Evolutionary conservation across 2,113 vertebrate species (phyloP), one percentile per base, ranked within the genome.

Genomic region (Ivindomyrus marchei): DNA sequence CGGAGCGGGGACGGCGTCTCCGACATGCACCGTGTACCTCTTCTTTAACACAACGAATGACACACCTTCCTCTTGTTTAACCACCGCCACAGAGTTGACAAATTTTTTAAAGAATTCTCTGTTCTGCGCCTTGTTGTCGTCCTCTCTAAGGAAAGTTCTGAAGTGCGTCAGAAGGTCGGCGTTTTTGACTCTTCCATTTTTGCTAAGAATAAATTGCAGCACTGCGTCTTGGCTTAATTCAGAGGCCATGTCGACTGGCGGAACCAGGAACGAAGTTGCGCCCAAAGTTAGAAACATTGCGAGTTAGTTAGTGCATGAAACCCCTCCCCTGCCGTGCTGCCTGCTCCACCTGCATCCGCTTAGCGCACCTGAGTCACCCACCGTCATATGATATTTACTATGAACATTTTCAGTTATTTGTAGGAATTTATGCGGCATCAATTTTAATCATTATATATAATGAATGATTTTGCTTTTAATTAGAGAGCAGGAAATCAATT

Each of bases 41-140:
- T 92, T 97, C 92, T 94, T 95, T 50, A 99, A 96, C 27, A 97
- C 93, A 62, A 99, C 97, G 84, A 93, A 94, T 88, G 96, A 94
- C 1, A 91, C 93, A 13, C 95, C 95, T 47, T 94, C 94, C 89
- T 96, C 93, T 92, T 95, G 96, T 56, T 87, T 94, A 87, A 98
- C 98, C 42, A 96, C 97, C 13, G 98, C 98, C 93, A 99, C 93
- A 0, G 97, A 94, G 93, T 99, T 99, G 66, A 99, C 97, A 42
- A 96, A 98, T 92, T 93, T 95, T 91, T 99, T 99, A 92, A 99
- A 99, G 47, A 93, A 93, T 46, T 98, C 97, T 19, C 98, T 96
- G 94, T 97, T 97, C 53, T 91, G 95, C 88, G 92, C 93, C 62
- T 92, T 94, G 93, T 96, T 93, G 87, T 91, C 92, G 3, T 96